Percentiles rank a stretch among this genome's conserved stretches.
These are phyloP conservation scores for Chelon auratus DNA, from an alignment of 2,797 vertebrate species.

Conservation along the genomic window DNA sequence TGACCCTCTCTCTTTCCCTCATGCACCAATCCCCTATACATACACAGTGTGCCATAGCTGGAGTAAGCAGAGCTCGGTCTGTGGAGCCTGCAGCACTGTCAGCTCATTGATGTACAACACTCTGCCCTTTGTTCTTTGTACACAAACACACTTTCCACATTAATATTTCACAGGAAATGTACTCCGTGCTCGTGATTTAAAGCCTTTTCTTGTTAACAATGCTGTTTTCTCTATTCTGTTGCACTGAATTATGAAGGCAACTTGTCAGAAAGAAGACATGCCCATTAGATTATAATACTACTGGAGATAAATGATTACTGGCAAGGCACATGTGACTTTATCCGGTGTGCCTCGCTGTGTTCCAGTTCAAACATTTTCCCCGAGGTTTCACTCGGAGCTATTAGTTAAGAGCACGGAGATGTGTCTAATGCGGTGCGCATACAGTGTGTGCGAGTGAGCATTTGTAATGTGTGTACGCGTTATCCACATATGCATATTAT, in stretches of 20 bases:
- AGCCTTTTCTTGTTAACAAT: slow-evolving; percentile 86
- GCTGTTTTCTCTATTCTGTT: slow-evolving; percentile 82
- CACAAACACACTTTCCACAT: slow-evolving; percentile 88
- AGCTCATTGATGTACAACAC: slow-evolving; percentile 85
- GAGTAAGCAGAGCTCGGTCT: slow-evolving; percentile 78
- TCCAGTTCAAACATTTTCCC: slow-evolving; percentile 72
- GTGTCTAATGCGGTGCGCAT: slow-evolving; percentile 64
- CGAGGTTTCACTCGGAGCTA: slow-evolving; percentile 75
- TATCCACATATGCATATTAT: slow-evolving; percentile 70
- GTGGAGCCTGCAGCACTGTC: slow-evolving; percentile 78
- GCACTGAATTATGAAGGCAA: slow-evolving; percentile 81
- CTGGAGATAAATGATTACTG: slow-evolving; percentile 80
- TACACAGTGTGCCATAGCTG: slow-evolving; percentile 70
- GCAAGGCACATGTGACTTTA: slow-evolving; percentile 70
- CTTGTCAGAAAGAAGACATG: slow-evolving; percentile 78
- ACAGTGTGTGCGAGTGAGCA: slow-evolving; percentile 54
- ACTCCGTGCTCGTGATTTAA: slow-evolving; percentile 85
- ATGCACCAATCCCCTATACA: slow-evolving; percentile 64
- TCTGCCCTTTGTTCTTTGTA: slow-evolving; percentile 84
- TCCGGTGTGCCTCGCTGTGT: slow-evolving; percentile 52
- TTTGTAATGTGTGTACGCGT: slow-evolving; percentile 55
- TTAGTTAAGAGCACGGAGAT: slow-evolving; percentile 70
- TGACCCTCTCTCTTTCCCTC: slow-evolving; percentile 70
- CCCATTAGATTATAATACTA: slow-evolving; percentile 73
- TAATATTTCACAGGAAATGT: slow-evolving; percentile 87